Evolutionary conservation across 30 jellyfish, hydroid and myxozoan species (phyloP).

Genomic region (Rhopilema esculentum): DNA sequence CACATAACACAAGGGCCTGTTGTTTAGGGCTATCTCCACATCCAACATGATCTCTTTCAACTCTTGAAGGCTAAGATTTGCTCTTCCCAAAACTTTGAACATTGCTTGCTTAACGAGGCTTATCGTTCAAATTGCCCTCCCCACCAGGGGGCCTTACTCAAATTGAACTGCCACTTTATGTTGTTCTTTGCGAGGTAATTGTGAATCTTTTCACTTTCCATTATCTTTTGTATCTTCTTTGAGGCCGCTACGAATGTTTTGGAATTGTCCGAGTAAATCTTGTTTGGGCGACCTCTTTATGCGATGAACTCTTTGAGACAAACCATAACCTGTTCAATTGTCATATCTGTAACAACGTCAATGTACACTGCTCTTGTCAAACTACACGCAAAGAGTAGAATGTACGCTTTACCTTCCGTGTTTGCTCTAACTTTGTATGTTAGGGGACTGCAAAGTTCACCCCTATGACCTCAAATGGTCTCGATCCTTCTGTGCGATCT

Average conservation of each 20-base stretch:
- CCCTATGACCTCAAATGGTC: conserved; percentile 64
- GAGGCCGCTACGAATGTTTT: conserved; percentile 66
- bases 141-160: conserved; percentile 80
- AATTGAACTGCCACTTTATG: conserved; percentile 81
- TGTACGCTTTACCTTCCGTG: conserved; percentile 61
- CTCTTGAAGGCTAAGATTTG: conserved; percentile 42
- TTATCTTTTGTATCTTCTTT: conserved; percentile 50
- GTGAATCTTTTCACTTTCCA: conserved; percentile 60
- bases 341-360: conserved; percentile 53
- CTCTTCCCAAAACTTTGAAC: conserved; percentile 61
- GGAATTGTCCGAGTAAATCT: conserved; percentile 75
- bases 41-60: conserved; percentile 56
- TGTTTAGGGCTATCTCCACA: conserved; percentile 63
- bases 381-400: conserved; percentile 70
- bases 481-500: conserved; percentile 37
- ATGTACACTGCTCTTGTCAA: conserved; percentile 69
- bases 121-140: conserved; percentile 85
- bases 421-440: conserved; percentile 29
- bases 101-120: conserved; percentile 77
- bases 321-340: conserved; percentile 53
- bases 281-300: conserved; percentile 68
- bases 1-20: conserved; percentile 74
- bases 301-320: conserved; percentile 67
- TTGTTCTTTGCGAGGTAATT: conserved; percentile 53
- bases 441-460: conserved; percentile 66